A percentile compares a stretch with the other conserved stretches of the same genome.
These are phyloP conservation scores for Diplodus puntazzo DNA, from an alignment of 2,797 vertebrate species.

Conservation along the genomic window DNA sequence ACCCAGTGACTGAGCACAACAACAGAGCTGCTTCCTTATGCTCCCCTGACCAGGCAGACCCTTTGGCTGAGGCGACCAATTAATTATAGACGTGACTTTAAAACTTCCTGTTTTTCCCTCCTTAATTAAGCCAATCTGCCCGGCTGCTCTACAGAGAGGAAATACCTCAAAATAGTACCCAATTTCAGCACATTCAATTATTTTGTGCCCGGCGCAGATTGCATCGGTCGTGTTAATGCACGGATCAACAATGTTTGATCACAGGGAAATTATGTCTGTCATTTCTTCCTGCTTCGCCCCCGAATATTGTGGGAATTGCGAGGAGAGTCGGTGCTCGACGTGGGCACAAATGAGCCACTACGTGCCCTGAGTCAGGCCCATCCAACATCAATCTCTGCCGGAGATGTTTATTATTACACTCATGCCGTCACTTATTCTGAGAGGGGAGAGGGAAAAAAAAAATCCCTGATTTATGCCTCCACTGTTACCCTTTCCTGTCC, in stretches of 20 bases:
- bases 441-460: slow-evolving; percentile 42
- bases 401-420: slow-evolving; percentile 84
- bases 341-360: slow-evolving; percentile 75
- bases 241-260: slow-evolving; percentile 86
- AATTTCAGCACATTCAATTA: slow-evolving; percentile 87
- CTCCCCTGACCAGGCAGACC: slow-evolving; percentile 81
- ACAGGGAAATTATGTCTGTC: slow-evolving; percentile 86
- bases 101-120: slow-evolving; percentile 89
- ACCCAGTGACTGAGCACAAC: slow-evolving; percentile 62
- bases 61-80: slow-evolving; percentile 85
- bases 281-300: slow-evolving; percentile 86
- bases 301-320: slow-evolving; percentile 87
- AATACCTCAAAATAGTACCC: slow-evolving; percentile 86
- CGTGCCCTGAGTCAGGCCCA: slow-evolving; percentile 83
- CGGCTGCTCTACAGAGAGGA: slow-evolving; percentile 83
- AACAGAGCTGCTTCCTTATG: slow-evolving; percentile 75
- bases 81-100: slow-evolving; percentile 89
- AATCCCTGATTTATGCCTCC: slow-evolving; percentile 77
- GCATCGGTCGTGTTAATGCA: slow-evolving; percentile 83
- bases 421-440: slow-evolving; percentile 74
- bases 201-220: slow-evolving; percentile 81
- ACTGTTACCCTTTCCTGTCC: slow-evolving; percentile 78
- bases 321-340: slow-evolving; percentile 54
- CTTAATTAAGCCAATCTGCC: slow-evolving; percentile 88
- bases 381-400: slow-evolving; percentile 77